Evolutionary conservation across 2,113 vertebrate species (phyloP).

Genomic region (Rhea pennata): DNA sequence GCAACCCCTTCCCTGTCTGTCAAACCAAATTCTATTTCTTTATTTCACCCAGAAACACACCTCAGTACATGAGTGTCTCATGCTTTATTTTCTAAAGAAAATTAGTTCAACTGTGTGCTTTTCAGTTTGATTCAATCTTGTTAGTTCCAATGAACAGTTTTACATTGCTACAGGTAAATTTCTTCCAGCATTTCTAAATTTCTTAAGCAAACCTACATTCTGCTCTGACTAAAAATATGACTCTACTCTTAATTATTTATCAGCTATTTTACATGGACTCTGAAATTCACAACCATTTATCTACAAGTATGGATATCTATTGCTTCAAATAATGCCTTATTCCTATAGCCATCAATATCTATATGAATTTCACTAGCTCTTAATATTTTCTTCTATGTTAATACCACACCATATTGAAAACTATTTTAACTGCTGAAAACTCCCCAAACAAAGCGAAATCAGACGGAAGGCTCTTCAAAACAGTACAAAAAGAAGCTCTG

Average conservation of each 20-base stretch:
- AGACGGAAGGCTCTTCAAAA: not conserved
- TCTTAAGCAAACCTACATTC: not conserved
- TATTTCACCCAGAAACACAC: not conserved
- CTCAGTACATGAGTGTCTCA: not conserved
- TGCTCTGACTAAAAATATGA: not conserved
- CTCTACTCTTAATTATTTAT: not conserved
- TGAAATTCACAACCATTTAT: not conserved
- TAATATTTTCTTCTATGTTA: not conserved
- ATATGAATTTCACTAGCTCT: not conserved
- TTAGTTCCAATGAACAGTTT: not conserved
- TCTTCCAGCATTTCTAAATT: not conserved
- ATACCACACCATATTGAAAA: not conserved
- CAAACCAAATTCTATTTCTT: not conserved
- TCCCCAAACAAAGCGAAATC: not conserved
- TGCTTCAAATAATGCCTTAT: not conserved
- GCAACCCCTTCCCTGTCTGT: slow-evolving; percentile 11
- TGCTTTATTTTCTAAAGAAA: slow-evolving; percentile 7
- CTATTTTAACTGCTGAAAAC: not conserved
- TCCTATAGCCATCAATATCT: not conserved
- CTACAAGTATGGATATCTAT: not conserved
- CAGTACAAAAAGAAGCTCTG: not conserved
- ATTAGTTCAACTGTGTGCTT: not conserved
- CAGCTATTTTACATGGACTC: not conserved
- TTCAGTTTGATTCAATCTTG: not conserved
- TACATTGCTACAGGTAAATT: not conserved